phyloP scores from a whole-genome alignment of 2,888 invertebrate genomes.

The Leptopterna dolabrata region DNA sequence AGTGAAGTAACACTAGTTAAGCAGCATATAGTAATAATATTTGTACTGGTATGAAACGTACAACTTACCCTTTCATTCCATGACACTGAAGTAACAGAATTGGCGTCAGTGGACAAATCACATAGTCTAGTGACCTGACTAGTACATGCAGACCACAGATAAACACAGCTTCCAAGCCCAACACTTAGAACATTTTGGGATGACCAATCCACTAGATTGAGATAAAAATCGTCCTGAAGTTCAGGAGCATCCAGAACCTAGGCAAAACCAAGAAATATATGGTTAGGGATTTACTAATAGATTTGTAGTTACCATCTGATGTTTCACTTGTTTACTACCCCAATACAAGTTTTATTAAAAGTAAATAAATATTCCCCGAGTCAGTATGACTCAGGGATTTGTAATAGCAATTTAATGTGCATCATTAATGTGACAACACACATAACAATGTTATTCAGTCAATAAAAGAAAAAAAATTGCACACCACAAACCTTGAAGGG shows the following conservation, averaged over 20 bases:
- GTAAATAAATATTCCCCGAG: neutral
- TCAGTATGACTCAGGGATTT: no score
- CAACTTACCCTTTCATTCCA: slow-evolving; percentile 86
- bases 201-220: slow-evolving; percentile 99
- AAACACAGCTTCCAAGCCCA: slow-evolving; percentile 96
- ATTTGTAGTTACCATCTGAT: neutral
- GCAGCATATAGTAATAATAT: neutral
- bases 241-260: slow-evolving; percentile 92
- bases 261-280: neutral
- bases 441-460: no score
- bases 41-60: neutral
- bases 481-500: slow-evolving; percentile 98
- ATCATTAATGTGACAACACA: no score
- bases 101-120: slow-evolving; percentile 91
- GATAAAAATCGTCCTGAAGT: slow-evolving; percentile 97
- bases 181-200: slow-evolving; percentile 98
- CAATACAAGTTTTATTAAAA: neutral
- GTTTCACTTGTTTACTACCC: neutral
- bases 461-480: no score
- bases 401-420: no score
- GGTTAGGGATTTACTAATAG: neutral
- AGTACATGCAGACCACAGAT: slow-evolving; percentile 98
- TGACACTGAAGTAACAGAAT: slow-evolving; percentile 96
- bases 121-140: slow-evolving; percentile 97
- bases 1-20: neutral